Base-by-base conservation (phyloP, 2,888 invertebrate species). In the Cybosia mesomella region DNA sequence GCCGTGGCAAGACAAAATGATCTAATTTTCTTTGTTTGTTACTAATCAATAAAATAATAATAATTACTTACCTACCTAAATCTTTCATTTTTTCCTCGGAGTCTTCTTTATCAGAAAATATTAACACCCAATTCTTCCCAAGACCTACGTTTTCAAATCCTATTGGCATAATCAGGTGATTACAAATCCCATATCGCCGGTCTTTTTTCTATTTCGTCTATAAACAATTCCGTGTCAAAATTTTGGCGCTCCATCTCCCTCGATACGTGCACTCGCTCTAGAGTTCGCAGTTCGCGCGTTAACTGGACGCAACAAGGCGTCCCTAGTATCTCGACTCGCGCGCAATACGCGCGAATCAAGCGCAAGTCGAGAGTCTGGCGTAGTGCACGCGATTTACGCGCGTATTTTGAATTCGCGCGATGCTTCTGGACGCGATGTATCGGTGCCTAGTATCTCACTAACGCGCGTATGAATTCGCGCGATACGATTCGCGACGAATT, bases 1-100 rank as follows among this genome's bases (percentile, higher is more conserved):
- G 22, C 66, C 66, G n/a, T 63, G 58, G 63, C 57, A 62, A 67
- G 36, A 63, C 2, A 39, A 92, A 34, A 55, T 62, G 34, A 58
- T 28, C 24, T 57, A 57, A 28, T 57, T 57, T 57, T 53, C 49
- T 53, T 18, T n/a, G n/a, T 49, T 53, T 53, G 49, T 53, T 53
- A n/a, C 49, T 53, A 53, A 53, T 53, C 49, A 57, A 57, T 57
- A 57, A 57, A 22, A 28, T 57, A 24, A 21, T 60, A 22, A 18
- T 28, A 24, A 57, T 32, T 61, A 61, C 39, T 61, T n/a, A n/a
- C n/a, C n/a, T 49, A 61, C 60, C 60, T 28, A 36, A 60, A 61
- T 64, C 64, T 66, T 72, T 66, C 66, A 66, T 72, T 63, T 72
- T 66, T 64, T 72, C 69, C 36, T 68, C 21, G 22, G 66, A 61